phyloP scores from a whole-genome alignment of 2,113 vertebrate species.

The Micronycteris hirsuta region DNA sequence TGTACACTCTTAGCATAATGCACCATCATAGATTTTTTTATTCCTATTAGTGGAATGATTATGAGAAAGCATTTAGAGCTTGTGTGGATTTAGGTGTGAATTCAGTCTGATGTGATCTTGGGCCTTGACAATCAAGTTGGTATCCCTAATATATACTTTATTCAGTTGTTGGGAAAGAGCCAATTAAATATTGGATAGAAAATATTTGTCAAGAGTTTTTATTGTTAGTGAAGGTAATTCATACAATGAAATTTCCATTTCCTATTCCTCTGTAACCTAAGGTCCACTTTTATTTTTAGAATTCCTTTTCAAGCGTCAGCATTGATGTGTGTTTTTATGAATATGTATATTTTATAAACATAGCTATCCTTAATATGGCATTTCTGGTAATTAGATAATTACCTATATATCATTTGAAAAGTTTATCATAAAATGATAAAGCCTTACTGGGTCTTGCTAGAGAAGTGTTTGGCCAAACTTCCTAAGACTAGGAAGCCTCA shows the following conservation, averaged over 20 bases:
- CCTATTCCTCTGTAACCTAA: not conserved
- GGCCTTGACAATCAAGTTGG: not conserved
- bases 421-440: not conserved
- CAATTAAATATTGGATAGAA: not conserved
- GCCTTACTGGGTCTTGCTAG: not conserved
- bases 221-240: not conserved
- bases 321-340: conserved; percentile 31
- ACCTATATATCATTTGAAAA: not conserved
- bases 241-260: not conserved
- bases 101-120: not conserved
- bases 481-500: not conserved
- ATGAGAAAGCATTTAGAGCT: not conserved
- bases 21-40: not conserved
- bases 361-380: conserved; percentile 8
- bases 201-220: not conserved
- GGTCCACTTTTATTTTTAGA: conserved; percentile 36
- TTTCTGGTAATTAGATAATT: conserved; percentile 22
- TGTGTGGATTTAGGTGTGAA: not conserved
- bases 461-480: not conserved
- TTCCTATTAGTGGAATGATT: not conserved
- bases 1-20: not conserved
- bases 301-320: conserved; percentile 10
- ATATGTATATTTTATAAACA: conserved; percentile 43
- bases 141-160: not conserved
- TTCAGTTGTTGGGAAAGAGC: not conserved